phyloP scores from a whole-genome alignment of 2,113 vertebrate genomes.

The Psilopogon haemacephalus region DNA sequence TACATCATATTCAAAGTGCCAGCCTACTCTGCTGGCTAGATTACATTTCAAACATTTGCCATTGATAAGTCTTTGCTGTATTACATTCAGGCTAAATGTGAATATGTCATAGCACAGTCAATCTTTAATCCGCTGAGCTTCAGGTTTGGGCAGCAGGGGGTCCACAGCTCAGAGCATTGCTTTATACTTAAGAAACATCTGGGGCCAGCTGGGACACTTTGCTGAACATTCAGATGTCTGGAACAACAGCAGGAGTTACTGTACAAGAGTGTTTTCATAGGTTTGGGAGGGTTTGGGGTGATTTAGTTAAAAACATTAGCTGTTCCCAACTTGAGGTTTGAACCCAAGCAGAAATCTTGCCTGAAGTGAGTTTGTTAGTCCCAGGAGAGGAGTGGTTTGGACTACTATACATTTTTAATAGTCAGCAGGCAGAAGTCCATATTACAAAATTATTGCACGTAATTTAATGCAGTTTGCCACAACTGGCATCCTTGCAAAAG shows the following conservation, averaged over 20 bases:
- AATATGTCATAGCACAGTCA: slow-evolving; percentile 60
- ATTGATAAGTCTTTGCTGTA: slow-evolving; percentile 54
- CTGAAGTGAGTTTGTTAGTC: slow-evolving; percentile 58
- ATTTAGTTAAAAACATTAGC: slow-evolving; percentile 69
- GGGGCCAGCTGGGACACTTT: slow-evolving; percentile 64
- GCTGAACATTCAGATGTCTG: slow-evolving; percentile 62
- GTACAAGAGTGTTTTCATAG: slow-evolving; percentile 39
- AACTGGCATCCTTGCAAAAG: slow-evolving; percentile 25
- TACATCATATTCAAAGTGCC: slow-evolving; percentile 53
- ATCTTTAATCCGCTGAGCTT: slow-evolving; percentile 58
- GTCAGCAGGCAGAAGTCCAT: slow-evolving; percentile 66
- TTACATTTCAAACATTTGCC: slow-evolving; percentile 68
- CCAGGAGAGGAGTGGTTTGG: slow-evolving; percentile 71
- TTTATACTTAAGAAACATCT: slow-evolving; percentile 64
- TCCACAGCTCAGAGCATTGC: slow-evolving; percentile 44
- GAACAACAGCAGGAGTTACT: slow-evolving; percentile 60
- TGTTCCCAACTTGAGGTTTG: slow-evolving; percentile 74
- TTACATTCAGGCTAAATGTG: slow-evolving; percentile 53
- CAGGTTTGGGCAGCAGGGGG: slow-evolving; percentile 46
- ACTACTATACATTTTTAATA: slow-evolving; percentile 62
- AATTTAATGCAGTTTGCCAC: slow-evolving; percentile 66
- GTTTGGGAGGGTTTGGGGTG: slow-evolving; percentile 67
- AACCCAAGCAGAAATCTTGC: slow-evolving; percentile 71
- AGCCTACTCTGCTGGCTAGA: slow-evolving; percentile 4
- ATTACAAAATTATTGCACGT: slow-evolving; percentile 60